Conservation (phyloP, 2,888 invertebrate genomes). For the Agrotis exclamationis region DNA sequence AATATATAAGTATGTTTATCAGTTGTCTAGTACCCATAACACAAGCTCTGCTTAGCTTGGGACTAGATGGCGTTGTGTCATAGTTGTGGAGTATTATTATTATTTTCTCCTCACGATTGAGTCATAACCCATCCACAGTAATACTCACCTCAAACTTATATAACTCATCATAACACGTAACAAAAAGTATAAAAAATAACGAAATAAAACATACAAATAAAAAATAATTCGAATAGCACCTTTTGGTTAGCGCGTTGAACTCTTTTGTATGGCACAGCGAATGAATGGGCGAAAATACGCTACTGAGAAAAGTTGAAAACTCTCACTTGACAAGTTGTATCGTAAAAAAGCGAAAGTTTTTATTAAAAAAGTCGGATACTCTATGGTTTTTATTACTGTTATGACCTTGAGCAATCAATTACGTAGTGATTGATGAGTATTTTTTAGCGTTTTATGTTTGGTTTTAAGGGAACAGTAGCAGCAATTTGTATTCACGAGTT, state of each 20-base stretch:
- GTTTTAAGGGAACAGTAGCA: conserved; percentile 22
- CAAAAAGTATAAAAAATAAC: conserved; percentile 18
- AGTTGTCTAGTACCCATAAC: too few relatives aligned
- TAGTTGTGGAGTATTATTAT: too few relatives aligned
- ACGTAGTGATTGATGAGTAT: background rate
- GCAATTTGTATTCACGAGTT: background rate
- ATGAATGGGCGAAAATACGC: conserved; percentile 2
- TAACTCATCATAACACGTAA: conserved; percentile 26
- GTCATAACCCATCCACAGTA: conserved; percentile 22
- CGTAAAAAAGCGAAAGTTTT: conserved; percentile 59
- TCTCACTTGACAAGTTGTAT: conserved; percentile 41
- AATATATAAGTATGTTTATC: too few relatives aligned
- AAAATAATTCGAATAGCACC: conserved; percentile 27
- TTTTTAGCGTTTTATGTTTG: conserved; percentile 1
- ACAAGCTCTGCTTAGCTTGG: too few relatives aligned
- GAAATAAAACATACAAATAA: conserved; percentile 16
- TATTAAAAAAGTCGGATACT: background rate
- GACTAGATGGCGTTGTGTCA: too few relatives aligned
- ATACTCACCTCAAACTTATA: conserved; percentile 21
- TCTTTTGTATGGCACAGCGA: conserved; percentile 69
- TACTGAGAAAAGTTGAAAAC: conserved; percentile 40
- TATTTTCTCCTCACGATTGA: conserved; percentile 36
- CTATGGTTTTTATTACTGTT: conserved; percentile 25
- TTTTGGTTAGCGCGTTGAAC: conserved; percentile 49
- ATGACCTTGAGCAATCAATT: conserved; percentile 45